Base-by-base conservation (phyloP, 2,113 vertebrate genomes). In the Proterorhinus semilunaris region DNA sequence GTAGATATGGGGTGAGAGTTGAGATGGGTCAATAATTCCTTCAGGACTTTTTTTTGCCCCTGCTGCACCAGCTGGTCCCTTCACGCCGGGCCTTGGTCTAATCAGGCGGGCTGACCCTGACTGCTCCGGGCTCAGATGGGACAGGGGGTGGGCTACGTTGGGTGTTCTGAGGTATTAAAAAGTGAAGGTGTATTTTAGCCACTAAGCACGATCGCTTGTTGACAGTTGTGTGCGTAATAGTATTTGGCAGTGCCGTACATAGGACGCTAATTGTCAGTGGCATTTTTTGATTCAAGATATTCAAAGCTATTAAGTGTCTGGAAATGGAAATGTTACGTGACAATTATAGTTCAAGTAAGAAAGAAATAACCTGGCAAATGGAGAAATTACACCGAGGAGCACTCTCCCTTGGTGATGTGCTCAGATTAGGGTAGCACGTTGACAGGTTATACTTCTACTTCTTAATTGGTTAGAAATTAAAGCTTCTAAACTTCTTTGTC, bases 21-120 rank as follows among this genome's bases (percentile, higher is more conserved):
- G 84, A 85, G 75, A 76, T 61, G 83, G 86, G 88, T 89, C 87
- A 82, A 88, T 89, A 90, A 91, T 83, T 88, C 86, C 89, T 91
- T 78, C 82, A 78, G 89, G 85, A 86, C 82, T 65, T 86, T 49
- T 69, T 80, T 81, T 42, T 15, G 2, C 7, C 10, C 79, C 76
- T 73, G 62, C 4, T 47, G 75, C 79, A 78, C 82, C 90, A 91
- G 89, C 89, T 91, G 90, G 85, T 88, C 79, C 77, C 80, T 83
- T 86, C 79, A 87, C 85, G 81, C 78, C 13, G 54, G 51, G 55
- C 77, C 80, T 79, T 74, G 44, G 66, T 81, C 76, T 87, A 88
- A 91, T 91, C 84, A 89, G 71, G 61, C 57, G 50, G 68, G 66
- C 77, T 89, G 84, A 89, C 86, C 88, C 85, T 62, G 78, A 76